Percentiles rank a stretch among this genome's conserved stretches.
Conservation (phyloP, 2,113 vertebrate species). For the Pseudois nayaur region DNA sequence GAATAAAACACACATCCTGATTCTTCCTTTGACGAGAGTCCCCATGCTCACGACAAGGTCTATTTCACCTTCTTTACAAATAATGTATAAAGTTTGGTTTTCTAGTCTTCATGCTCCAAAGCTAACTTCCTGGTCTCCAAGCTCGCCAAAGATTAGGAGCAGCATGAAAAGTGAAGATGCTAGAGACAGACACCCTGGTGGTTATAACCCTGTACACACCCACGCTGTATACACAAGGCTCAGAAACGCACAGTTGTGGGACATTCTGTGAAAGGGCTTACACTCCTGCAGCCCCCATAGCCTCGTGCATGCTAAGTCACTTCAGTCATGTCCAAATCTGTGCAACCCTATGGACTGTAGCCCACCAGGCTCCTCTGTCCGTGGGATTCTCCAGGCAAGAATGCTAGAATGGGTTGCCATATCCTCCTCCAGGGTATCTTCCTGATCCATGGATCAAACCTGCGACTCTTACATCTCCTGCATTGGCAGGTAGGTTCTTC, state of each 20-base stretch:
- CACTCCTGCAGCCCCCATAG: background rate
- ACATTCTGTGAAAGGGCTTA: background rate
- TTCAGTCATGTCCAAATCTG: background rate
- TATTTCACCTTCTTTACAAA: background rate
- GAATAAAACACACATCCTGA: background rate
- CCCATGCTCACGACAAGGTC: background rate
- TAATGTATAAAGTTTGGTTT: background rate
- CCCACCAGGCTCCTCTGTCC: background rate
- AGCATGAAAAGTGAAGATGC: background rate
- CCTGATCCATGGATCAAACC: background rate
- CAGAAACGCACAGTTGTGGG: background rate
- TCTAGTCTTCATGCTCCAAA: background rate
- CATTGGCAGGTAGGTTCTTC: background rate
- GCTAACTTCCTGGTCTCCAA: background rate
- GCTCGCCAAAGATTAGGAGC: background rate
- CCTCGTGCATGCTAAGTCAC: background rate
- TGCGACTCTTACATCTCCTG: background rate
- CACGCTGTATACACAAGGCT: background rate
- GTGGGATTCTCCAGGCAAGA: background rate
- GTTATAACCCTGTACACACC: fast-evolving
- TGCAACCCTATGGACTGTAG: background rate
- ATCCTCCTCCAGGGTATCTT: background rate
- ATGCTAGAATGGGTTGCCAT: background rate
- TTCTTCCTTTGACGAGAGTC: background rate
- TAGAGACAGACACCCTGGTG: background rate